Percentiles rank a stretch among this genome's conserved stretches.
Evolutionary conservation across 2,797 vertebrate genomes (phyloP).

Genomic region (Diglossa cyanea): DNA sequence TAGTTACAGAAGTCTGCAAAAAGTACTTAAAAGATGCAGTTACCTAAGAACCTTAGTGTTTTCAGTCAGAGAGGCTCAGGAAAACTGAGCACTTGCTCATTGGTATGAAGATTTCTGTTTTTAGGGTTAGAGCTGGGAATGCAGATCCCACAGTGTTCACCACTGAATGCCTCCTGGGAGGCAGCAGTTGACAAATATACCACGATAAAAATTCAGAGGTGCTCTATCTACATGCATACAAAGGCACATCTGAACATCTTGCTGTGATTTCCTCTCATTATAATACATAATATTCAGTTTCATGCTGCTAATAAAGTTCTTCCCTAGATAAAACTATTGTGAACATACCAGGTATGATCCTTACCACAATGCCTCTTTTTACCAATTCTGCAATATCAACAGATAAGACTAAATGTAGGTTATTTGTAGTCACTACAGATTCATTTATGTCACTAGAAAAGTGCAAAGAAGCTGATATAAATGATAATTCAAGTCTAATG

Average conservation of each 20-base stretch:
- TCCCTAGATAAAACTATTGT: background rate
- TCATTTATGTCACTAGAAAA: background rate
- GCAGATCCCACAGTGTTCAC: background rate
- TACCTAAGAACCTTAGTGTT: background rate
- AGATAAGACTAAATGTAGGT: background rate
- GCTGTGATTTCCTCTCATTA: background rate
- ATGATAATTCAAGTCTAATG: conserved; percentile 18
- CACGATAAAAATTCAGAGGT: background rate
- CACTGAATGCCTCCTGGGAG: background rate
- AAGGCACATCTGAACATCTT: background rate
- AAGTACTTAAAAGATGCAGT: background rate
- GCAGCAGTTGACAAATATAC: background rate
- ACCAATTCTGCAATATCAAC: background rate
- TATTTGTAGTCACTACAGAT: background rate
- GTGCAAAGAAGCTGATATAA: conserved; percentile 14
- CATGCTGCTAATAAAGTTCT: background rate
- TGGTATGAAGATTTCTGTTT: background rate
- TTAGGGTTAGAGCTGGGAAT: background rate
- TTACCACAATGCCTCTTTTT: background rate
- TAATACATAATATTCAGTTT: background rate
- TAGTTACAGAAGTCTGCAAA: background rate
- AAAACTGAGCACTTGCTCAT: background rate
- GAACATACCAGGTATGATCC: background rate
- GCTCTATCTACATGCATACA: background rate
- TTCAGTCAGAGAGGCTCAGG: background rate